phyloP scores from a whole-genome alignment of 2,113 vertebrate genomes.

The Parotia lawesii region DNA sequence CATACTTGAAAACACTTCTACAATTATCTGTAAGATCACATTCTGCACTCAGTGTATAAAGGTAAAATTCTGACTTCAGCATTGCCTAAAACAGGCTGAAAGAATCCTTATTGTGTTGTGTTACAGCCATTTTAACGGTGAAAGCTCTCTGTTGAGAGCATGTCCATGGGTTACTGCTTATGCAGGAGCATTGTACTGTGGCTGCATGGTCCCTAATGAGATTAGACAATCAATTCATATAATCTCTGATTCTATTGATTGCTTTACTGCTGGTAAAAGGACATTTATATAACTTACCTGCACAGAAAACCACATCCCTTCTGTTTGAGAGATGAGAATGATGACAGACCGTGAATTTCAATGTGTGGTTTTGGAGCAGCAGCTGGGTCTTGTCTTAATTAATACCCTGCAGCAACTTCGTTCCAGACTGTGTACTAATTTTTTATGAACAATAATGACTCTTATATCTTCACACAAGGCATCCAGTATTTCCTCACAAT shows the following conservation, averaged over 20 bases:
- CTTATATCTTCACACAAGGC: background rate
- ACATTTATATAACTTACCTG: slow-evolving; percentile 61
- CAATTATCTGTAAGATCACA: background rate
- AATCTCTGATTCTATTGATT: background rate
- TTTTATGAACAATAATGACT: slow-evolving; percentile 7
- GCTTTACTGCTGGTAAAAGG: slow-evolving; percentile 41
- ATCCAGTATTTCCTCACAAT: background rate
- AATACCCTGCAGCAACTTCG: background rate
- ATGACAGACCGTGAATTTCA: background rate
- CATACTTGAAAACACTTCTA: background rate
- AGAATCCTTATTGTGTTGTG: background rate
- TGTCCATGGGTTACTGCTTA: background rate
- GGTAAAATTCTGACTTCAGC: background rate
- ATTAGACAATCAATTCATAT: slow-evolving; percentile 27
- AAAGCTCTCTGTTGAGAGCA: background rate
- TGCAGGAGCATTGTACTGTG: slow-evolving; percentile 7
- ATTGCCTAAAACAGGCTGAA: background rate
- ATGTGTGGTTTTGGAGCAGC: slow-evolving; percentile 13
- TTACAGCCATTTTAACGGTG: background rate
- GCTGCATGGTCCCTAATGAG: background rate
- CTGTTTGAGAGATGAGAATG: slow-evolving; percentile 3
- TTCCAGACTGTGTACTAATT: slow-evolving; percentile 12
- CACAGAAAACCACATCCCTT: slow-evolving; percentile 51
- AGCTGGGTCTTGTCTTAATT: slow-evolving; percentile 9
- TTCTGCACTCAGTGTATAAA: background rate